Conservation (phyloP, 2,797 vertebrate genomes). For the Scarus forsteni region DNA sequence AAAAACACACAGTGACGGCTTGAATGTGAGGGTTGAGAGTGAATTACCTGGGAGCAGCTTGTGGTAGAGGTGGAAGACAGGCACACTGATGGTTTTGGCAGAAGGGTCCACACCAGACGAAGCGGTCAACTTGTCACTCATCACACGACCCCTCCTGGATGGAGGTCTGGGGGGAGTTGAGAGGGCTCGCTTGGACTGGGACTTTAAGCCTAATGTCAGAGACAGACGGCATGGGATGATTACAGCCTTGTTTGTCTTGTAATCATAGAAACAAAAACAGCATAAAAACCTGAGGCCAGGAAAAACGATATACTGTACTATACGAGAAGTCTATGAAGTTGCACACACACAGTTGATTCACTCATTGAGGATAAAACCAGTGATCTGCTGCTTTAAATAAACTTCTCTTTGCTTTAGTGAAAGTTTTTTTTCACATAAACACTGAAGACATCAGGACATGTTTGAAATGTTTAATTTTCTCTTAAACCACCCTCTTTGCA, state of each 20-base stretch:
- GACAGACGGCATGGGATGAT: background rate
- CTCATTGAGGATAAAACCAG: too few species aligned
- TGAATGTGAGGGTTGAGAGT: background rate
- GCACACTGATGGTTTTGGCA: constrained; percentile 96
- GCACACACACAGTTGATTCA: too few species aligned
- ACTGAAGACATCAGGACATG: too few species aligned
- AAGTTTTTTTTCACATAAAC: too few species aligned
- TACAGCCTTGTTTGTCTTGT: too few species aligned
- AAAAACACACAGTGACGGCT: background rate
- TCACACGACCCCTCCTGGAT: constrained; percentile 92
- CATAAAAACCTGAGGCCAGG: too few species aligned
- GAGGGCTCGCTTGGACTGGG: constrained; percentile 96
- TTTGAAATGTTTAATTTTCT: too few species aligned
- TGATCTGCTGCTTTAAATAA: too few species aligned
- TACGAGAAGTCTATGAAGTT: too few species aligned
- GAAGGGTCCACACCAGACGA: constrained; percentile 91
- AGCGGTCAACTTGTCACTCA: constrained; percentile 92
- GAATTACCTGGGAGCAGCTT: constrained; percentile 93
- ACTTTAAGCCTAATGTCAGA: constrained; percentile 90
- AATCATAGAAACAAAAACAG: background rate
- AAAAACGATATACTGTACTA: too few species aligned
- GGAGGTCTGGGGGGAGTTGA: constrained; percentile 95
- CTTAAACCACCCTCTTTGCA: too few species aligned
- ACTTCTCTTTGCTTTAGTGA: too few species aligned
- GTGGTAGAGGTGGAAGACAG: constrained; percentile 98